These are phyloP conservation scores for Bugula neritina DNA, from an alignment of 2,888 invertebrate species.

Conservation along the genomic window DNA sequence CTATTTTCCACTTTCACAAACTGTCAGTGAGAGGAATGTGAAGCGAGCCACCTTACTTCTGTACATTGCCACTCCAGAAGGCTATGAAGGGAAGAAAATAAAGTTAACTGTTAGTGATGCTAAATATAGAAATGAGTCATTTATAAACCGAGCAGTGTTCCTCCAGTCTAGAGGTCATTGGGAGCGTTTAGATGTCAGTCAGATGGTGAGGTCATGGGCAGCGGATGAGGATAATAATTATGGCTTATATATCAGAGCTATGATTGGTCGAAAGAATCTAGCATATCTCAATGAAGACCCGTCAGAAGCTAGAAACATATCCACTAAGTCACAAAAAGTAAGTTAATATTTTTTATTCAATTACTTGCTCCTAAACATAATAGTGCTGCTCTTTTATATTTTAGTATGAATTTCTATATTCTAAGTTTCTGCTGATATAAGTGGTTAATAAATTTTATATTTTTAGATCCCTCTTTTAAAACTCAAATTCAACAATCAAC, in stretches of 20 bases:
- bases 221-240: slow-evolving; percentile 10
- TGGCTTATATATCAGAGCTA: background rate
- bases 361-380: too few species aligned
- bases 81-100: background rate
- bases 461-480: slow-evolving; percentile 17
- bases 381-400: too few species aligned
- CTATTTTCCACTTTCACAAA: background rate
- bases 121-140: slow-evolving; percentile 8
- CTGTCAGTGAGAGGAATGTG: slow-evolving; percentile 8
- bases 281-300: slow-evolving; percentile 19
- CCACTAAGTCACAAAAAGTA: background rate
- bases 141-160: slow-evolving; percentile 7
- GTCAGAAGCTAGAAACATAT: background rate
- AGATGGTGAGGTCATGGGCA: background rate
- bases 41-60: background rate
- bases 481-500: background rate
- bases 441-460: background rate
- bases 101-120: background rate
- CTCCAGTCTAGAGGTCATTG: slow-evolving; percentile 10
- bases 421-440: too few species aligned
- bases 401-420: too few species aligned
- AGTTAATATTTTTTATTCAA: too few species aligned
- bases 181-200: slow-evolving; percentile 16
- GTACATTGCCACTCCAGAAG: slow-evolving; percentile 3
- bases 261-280: background rate